Conservation (phyloP, 2,888 invertebrate species). For the Dorcus parallelipipedus region DNA sequence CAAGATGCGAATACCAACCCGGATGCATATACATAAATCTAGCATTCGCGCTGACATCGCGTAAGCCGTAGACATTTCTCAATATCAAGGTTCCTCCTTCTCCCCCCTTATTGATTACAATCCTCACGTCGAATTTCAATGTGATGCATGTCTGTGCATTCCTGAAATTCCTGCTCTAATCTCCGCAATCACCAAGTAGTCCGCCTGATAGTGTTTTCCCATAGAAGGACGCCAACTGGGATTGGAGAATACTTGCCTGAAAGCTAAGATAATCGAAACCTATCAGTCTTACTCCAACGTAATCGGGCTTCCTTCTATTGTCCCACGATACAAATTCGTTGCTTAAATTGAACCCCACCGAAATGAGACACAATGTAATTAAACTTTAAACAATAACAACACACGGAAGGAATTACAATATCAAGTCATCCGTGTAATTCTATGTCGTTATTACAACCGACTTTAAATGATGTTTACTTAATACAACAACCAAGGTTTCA, state of each 20-base stretch:
- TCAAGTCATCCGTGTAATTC: too few relatives aligned
- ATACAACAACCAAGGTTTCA: too few relatives aligned
- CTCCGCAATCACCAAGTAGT: conserved; percentile 21
- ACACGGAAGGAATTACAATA: too few relatives aligned
- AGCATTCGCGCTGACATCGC: background rate
- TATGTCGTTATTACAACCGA: too few relatives aligned
- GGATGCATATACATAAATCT: background rate
- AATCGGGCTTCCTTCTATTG: conserved; percentile 11
- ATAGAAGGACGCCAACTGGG: conserved; percentile 17
- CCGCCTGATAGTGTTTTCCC: conserved; percentile 21
- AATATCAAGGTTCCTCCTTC: background rate
- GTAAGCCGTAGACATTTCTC: background rate
- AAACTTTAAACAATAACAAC: too few relatives aligned
- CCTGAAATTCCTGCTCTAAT: conserved; percentile 19
- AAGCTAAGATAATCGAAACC: conserved; percentile 21
- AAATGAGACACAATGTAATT: too few relatives aligned
- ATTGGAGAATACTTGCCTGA: conserved; percentile 16
- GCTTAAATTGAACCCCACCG: too few relatives aligned
- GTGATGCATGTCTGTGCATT: conserved; percentile 18
- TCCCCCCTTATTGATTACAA: background rate
- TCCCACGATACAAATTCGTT: too few relatives aligned
- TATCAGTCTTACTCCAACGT: conserved; percentile 21
- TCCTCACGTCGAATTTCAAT: conserved; percentile 10
- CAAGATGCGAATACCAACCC: background rate
- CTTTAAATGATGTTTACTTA: too few relatives aligned